A percentile compares a stretch with the other conserved stretches of the same genome.
phyloP scores from a whole-genome alignment of 2,888 invertebrate species.

The Brachylomia viminalis region DNA sequence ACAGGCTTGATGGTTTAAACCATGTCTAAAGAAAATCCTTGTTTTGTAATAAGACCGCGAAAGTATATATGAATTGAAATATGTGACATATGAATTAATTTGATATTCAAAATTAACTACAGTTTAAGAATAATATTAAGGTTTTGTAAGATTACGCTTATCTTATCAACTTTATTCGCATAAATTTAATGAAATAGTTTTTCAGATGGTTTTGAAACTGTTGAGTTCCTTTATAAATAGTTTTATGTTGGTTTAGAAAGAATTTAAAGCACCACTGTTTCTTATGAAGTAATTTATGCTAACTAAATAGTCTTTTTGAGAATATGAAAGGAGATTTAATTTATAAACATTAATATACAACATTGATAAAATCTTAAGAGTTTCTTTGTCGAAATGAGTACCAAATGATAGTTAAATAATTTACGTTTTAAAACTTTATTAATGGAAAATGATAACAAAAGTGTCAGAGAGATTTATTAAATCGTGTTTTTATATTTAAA shows the following conservation, averaged over 20 bases:
- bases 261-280: conserved; percentile 21
- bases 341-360: conserved; percentile 13
- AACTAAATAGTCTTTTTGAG: conserved; percentile 8
- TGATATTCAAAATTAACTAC: not conserved
- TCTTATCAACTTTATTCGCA: not conserved
- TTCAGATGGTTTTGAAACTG: conserved; percentile 7
- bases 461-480: not conserved
- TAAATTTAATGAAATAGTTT: not conserved
- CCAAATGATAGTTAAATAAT: not conserved
- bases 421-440: conserved; percentile 5
- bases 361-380: conserved; percentile 17
- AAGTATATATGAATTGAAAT: not conserved
- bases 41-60: no score
- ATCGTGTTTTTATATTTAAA: not conserved
- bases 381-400: not conserved
- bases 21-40: no score
- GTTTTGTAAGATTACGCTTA: not conserved
- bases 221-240: conserved; percentile 3
- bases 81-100: not conserved
- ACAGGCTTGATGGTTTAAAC: no score
- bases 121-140: not conserved
- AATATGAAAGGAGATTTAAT: conserved; percentile 15
- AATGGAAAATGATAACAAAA: not conserved
- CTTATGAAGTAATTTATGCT: conserved; percentile 23
- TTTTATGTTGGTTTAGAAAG: conserved; percentile 6